Evolutionary conservation across 1,140 invertebrate genomes (phyloP), one percentile per base, ranked within the genome.

Genomic region (Panagrolaimus sp.): DNA sequence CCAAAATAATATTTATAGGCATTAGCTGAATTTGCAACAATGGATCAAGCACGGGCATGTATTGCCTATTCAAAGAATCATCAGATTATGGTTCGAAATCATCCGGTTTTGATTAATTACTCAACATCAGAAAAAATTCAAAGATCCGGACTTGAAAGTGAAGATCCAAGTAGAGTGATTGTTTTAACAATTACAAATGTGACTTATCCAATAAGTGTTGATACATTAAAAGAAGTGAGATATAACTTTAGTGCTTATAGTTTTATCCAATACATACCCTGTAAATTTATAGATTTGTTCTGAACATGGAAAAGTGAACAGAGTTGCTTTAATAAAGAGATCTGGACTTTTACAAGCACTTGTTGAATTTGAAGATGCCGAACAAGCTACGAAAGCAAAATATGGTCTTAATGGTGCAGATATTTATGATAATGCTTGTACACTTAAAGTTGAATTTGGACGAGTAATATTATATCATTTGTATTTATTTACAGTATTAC

Each of bases 321-420:
- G 94, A 77, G 97, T 98, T 85, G 95, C 98, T 63, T 95, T 99
- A 78, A 96, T 98, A 86, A 94, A 94, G 88, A 97, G 98, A 86
- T 95, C 96, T 85, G 93, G 92, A 66, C 91, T 98, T 7, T 20
- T 82, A 7, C 95, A 98, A 85, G 93, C 93, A 65, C 95, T 99
- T 91, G 93, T 99, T 79, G 95, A 98, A 92, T 96, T 98, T 87
- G 94, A 97, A 85, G 90, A 88, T 78, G 87, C 95, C 73, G 93
- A 98, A 79, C 89, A 91, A n/a, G 95, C 95, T 48, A 91, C 92
- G 73, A 87, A 91, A 83, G 94, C 93, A 64, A 96, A 96, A 84
- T 91, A 96, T 74, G 89, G 90, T 61, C 88, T 98, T 72, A 92
- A 98, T 86, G 95, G 95, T 73, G 94, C 93, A 64, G 96, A 98